Evolutionary conservation across 2,113 vertebrate species (phyloP), one percentile per base, ranked within the genome.

Genomic region (Petaurus breviceps): DNA sequence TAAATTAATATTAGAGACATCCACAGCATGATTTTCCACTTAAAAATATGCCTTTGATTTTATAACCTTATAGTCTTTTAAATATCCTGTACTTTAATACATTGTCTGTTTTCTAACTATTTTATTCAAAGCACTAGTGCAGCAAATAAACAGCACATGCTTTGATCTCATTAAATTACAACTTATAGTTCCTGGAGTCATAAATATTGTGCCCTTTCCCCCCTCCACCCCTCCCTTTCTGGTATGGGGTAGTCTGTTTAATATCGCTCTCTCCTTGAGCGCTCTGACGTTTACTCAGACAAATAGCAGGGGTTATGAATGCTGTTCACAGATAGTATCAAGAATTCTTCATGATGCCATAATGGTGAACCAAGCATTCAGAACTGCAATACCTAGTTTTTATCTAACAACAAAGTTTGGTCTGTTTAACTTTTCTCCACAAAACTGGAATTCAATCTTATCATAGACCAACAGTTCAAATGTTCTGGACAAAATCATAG

Each of bases 91-190:
- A 89, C 84, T 97, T 97, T 97, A 98, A 94, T 97, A 50, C 54
- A 14, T 3, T 96, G 93, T 98, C 97, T 98, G 97, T 98, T 98
- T 98, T 97, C 97, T 97, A 98, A 98, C 97, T 95, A 95, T 97
- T 97, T 98, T 98, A 98, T 98, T 98, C 98, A 98, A 98, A 98
- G 98, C 96, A 46, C 97, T 96, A 98, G 97, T 91, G 93, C 96
- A 98, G 98, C 98, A 99, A 99, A 98, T 99, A 98, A 99, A 98
- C 96, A 99, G 97, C 95, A 97, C 97, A 98, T 5, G 96, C 99
- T 99, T 99, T 99, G 98, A 99, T 99, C 98, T 99, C 98, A 98
- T 98, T 98, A 98, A 99, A 99, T 99, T 98, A 98, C 98, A 99
- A 98, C 98, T 98, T 98, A 99, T 97, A 99, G 98, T 98, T 98